A percentile compares a stretch with the other conserved stretches of the same genome.
These are phyloP conservation scores for Etia nguti DNA, from an alignment of 2,113 vertebrate genomes.

Conservation along the genomic window DNA sequence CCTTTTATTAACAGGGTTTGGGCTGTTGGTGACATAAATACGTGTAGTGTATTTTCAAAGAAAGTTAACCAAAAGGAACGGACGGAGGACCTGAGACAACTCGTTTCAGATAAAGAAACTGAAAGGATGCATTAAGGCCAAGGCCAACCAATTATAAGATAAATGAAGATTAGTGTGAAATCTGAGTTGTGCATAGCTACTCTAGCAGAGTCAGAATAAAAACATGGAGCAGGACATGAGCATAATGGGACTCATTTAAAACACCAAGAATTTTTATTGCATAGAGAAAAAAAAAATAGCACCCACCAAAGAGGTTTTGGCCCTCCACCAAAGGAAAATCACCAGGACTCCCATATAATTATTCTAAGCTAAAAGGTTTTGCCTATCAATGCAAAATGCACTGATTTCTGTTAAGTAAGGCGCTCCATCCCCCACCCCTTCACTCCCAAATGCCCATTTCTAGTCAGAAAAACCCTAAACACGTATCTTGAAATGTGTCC, in stretches of 20 bases:
- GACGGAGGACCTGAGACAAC: not conserved
- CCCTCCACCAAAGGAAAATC: not conserved
- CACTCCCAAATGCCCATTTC: not conserved
- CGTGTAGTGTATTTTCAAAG: accelerated
- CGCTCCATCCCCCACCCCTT: accelerated
- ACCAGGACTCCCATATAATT: not conserved
- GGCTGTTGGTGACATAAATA: not conserved
- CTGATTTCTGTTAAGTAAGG: not conserved
- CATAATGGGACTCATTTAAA: accelerated
- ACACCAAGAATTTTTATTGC: accelerated
- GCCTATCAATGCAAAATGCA: not conserved
- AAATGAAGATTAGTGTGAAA: not conserved
- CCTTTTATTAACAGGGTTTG: not conserved
- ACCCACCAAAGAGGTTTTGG: not conserved
- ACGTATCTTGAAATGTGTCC: accelerated
- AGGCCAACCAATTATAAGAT: not conserved
- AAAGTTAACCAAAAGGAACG: not conserved
- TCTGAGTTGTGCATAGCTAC: not conserved
- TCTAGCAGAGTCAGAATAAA: not conserved
- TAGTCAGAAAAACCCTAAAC: not conserved
- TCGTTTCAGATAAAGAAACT: not conserved
- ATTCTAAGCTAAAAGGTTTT: not conserved
- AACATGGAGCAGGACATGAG: accelerated
- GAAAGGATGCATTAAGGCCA: too few species aligned
- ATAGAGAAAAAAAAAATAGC: not conserved